phyloP scores from a whole-genome alignment of 2,888 invertebrate species.

The Colostygia pectinataria region DNA sequence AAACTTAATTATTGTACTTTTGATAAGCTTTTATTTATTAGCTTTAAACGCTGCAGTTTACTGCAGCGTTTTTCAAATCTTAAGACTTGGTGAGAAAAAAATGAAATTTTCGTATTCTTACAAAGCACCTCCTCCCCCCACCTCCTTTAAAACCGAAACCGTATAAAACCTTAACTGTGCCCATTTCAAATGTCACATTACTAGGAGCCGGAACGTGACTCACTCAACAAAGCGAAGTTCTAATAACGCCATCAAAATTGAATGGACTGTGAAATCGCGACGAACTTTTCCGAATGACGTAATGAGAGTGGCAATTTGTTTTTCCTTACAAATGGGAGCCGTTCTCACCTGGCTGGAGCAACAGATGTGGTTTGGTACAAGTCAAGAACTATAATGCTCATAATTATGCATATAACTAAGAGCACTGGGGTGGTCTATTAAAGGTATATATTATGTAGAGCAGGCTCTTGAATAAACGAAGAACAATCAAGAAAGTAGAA shows the following conservation, averaged over 20 bases:
- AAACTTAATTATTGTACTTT: no score
- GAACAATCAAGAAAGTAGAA: no score
- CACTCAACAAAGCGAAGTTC: conserved; percentile 40
- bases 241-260: conserved; percentile 60
- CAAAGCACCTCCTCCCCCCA: neutral
- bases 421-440: no score
- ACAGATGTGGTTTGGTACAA: conserved; percentile 61
- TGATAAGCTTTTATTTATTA: no score
- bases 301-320: conserved; percentile 72
- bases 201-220: conserved; percentile 21
- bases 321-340: conserved; percentile 68
- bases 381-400: conserved; percentile 25
- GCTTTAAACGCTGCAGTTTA: no score
- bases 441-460: no score
- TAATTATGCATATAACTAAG: no score
- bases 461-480: no score
- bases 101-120: no score
- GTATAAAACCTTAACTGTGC: neutral
- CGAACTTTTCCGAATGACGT: conserved; percentile 65
- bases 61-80: no score
- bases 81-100: no score
- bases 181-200: conserved; percentile 18
- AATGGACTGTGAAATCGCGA: conserved; percentile 66
- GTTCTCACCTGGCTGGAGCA: conserved; percentile 70
- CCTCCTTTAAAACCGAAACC: neutral